Evolutionary conservation across 2,113 vertebrate species (phyloP).

Genomic region (Hyperopisus bebe): DNA sequence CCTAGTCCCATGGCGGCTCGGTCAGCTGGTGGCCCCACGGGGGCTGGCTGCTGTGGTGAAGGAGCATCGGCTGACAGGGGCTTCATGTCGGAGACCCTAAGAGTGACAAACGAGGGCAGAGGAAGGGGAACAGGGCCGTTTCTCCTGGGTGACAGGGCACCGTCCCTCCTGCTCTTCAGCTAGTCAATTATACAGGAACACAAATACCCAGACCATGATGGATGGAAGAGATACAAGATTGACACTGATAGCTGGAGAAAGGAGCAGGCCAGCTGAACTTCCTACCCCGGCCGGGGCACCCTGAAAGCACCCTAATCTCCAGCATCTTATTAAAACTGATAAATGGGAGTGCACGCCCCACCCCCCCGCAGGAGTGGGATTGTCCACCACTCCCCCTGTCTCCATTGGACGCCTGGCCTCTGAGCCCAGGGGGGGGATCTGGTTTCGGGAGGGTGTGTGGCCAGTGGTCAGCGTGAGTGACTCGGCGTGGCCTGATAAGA

Average conservation of each 20-base stretch:
- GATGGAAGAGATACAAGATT: constrained; percentile 71
- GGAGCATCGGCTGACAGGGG: not conserved
- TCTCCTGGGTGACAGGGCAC: constrained; percentile 54
- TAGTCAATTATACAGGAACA: constrained; percentile 68
- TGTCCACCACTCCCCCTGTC: constrained; percentile 31
- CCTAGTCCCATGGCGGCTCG: not conserved
- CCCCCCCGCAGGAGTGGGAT: not conserved
- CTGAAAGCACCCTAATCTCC: constrained; percentile 46
- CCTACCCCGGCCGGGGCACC: constrained; percentile 38
- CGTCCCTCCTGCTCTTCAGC: constrained; percentile 55
- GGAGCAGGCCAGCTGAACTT: constrained; percentile 34
- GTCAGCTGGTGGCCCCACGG: not conserved
- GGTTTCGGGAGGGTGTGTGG: constrained; percentile 43
- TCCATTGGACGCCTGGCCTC: constrained; percentile 21
- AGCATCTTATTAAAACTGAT: constrained; percentile 42
- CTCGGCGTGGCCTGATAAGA: constrained; percentile 62
- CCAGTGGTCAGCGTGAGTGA: constrained; percentile 53
- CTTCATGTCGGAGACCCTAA: not conserved
- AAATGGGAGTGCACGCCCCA: constrained; percentile 46
- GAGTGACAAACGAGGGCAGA: not conserved
- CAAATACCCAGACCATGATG: constrained; percentile 64
- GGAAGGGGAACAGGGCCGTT: constrained; percentile 39
- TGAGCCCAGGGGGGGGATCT: constrained; percentile 33
- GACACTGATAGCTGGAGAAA: constrained; percentile 57
- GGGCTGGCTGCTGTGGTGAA: no score